phyloP scores from a whole-genome alignment of 2,113 vertebrate genomes.

The Eonycteris spelaea region DNA sequence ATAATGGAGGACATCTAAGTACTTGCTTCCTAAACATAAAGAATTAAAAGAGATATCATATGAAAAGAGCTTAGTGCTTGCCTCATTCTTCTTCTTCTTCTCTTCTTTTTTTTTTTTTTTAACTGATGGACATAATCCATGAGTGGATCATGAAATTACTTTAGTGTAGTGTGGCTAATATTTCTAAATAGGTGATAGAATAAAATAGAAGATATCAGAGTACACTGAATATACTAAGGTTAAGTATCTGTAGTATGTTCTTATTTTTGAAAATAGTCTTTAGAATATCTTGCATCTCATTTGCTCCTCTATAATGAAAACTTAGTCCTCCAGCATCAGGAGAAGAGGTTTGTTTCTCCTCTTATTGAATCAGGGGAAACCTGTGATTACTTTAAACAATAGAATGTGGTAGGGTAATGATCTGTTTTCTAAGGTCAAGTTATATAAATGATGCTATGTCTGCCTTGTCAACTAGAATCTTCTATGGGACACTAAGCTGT shows the following conservation, averaged over 20 bases:
- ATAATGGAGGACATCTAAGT: not conserved
- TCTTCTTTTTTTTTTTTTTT: not conserved
- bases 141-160: not conserved
- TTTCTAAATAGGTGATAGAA: conserved; percentile 17
- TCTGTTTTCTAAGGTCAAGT: not conserved
- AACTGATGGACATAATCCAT: not conserved
- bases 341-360: not conserved
- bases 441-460: not conserved
- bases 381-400: not conserved
- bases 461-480: not conserved
- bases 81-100: not conserved
- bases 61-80: not conserved
- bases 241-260: conserved; percentile 27
- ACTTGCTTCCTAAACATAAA: not conserved
- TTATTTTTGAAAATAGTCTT: conserved; percentile 22
- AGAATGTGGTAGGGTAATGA: not conserved
- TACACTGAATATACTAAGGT: not conserved
- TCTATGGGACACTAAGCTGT: not conserved
- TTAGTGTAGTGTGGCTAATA: not conserved
- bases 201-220: not conserved
- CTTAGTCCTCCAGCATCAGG: not conserved
- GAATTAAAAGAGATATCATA: not conserved
- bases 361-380: not conserved
- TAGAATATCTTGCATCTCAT: not conserved
- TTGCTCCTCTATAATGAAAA: not conserved